Evolutionary conservation across 2,113 vertebrate genomes (phyloP).

Genomic region (Microcebus ravelobensis): DNA sequence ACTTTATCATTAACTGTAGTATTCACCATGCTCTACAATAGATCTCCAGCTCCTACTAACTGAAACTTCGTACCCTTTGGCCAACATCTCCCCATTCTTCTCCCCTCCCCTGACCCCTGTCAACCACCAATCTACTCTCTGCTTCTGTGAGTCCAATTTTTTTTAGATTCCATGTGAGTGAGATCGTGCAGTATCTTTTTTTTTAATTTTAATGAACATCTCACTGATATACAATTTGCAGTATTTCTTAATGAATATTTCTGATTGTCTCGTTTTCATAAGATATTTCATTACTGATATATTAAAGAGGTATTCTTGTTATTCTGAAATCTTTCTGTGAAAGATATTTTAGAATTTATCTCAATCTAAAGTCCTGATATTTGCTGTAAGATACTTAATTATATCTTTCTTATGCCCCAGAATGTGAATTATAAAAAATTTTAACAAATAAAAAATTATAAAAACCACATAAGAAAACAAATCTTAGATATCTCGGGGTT

Average conservation of each 20-base stretch:
- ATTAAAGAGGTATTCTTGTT: background rate
- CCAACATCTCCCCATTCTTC: background rate
- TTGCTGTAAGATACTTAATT: conserved; percentile 25
- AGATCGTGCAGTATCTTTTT: background rate
- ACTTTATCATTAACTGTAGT: background rate
- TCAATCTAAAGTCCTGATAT: background rate
- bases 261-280: background rate
- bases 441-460: background rate
- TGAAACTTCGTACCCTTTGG: background rate
- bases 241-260: background rate
- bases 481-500: background rate
- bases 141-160: background rate
- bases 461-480: background rate
- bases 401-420: background rate
- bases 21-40: background rate
- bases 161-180: background rate
- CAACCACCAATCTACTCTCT: background rate
- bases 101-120: background rate
- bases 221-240: background rate
- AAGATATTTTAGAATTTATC: conserved; percentile 46
- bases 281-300: background rate
- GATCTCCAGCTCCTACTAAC: fast-evolving
- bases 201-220: too few relatives aligned
- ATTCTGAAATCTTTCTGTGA: conserved; percentile 9
- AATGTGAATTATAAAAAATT: conserved; percentile 50